phyloP scores from a whole-genome alignment of 2,113 vertebrate species.

The Spermophilus dauricus region DNA sequence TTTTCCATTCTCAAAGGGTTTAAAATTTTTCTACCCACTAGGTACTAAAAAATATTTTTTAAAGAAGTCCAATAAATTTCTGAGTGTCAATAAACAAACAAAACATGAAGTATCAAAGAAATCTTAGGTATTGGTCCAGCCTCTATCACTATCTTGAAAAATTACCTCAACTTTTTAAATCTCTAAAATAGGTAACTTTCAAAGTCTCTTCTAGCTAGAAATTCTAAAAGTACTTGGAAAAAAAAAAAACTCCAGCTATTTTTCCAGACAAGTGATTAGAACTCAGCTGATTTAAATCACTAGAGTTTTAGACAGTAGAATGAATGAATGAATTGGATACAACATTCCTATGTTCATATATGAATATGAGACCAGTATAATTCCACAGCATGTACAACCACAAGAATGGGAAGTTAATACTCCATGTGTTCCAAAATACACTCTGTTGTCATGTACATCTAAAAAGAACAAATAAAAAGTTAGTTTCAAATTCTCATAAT shows the following conservation, averaged over 20 bases:
- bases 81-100: neutral
- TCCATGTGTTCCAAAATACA: no score
- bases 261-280: constrained; percentile 3
- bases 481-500: neutral
- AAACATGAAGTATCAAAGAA: neutral
- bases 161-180: neutral
- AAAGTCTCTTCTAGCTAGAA: neutral
- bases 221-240: neutral
- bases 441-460: no score
- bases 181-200: neutral
- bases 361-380: no score
- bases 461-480: no score
- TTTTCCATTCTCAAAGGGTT: neutral
- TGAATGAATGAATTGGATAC: no score
- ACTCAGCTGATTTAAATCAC: neutral
- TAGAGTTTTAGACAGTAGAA: neutral
- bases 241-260: neutral
- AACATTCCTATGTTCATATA: no score
- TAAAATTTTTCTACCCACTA: neutral
- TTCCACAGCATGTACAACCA: no score
- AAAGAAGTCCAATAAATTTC: neutral
- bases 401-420: no score
- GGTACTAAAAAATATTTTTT: neutral
- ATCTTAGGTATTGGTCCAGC: neutral
- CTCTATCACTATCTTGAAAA: neutral